These are phyloP conservation scores for Apaloderma vittatum DNA, from an alignment of 2,113 vertebrate species.

Conservation along the genomic window DNA sequence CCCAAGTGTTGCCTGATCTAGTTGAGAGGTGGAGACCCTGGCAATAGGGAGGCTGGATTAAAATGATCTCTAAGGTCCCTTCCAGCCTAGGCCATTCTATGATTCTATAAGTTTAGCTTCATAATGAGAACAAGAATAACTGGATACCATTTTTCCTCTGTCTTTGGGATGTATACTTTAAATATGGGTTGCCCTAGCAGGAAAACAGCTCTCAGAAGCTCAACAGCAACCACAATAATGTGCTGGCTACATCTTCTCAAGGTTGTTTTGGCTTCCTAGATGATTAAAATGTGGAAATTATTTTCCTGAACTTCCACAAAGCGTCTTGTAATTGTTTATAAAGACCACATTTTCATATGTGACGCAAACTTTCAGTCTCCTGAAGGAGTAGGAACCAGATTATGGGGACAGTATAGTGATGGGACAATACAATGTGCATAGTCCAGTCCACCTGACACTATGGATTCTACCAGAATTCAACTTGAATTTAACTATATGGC, in stretches of 20 bases:
- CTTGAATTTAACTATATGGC: neutral
- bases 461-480: neutral
- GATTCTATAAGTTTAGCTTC: neutral
- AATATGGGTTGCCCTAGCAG: neutral
- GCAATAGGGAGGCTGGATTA: no score
- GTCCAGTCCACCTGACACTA: neutral
- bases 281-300: neutral
- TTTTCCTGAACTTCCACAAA: neutral
- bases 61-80: no score
- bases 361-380: neutral
- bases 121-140: neutral
- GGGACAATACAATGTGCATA: neutral
- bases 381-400: neutral
- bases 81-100: no score
- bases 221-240: neutral
- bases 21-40: no score
- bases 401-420: neutral
- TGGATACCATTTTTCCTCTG: neutral
- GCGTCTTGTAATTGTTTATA: neutral
- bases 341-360: neutral
- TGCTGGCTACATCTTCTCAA: neutral
- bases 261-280: neutral
- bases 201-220: neutral
- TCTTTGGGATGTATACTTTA: neutral
- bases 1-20: no score